Percentiles rank a stretch among this genome's conserved stretches.
These are phyloP conservation scores for Campopleginae sp. DNA, from an alignment of 2,888 invertebrate species.

Conservation along the genomic window DNA sequence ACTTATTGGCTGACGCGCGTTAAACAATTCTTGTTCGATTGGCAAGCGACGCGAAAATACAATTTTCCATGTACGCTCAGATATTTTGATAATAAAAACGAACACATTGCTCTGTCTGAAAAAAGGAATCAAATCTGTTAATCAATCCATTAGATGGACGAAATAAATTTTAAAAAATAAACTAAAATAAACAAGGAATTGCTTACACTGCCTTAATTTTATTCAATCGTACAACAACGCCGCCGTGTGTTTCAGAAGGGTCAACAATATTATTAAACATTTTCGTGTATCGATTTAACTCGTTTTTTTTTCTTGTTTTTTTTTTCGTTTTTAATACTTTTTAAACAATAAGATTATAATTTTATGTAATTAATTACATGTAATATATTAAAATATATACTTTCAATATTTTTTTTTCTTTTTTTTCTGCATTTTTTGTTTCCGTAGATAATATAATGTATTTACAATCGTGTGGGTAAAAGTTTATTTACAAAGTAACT, in stretches of 20 bases:
- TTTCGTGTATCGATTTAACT: slow-evolving; percentile 78
- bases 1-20: slow-evolving; percentile 43
- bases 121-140: neutral
- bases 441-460: slow-evolving; percentile 74
- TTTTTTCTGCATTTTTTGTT: slow-evolving; percentile 45
- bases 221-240: slow-evolving; percentile 83
- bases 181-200: slow-evolving; percentile 49
- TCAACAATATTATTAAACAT: slow-evolving; percentile 83
- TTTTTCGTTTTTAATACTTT: slow-evolving; percentile 66
- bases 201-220: slow-evolving; percentile 80
- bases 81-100: slow-evolving; percentile 70
- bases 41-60: slow-evolving; percentile 53
- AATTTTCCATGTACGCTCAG: slow-evolving; percentile 62
- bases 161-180: slow-evolving; percentile 26
- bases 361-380: slow-evolving; percentile 82
- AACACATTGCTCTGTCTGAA: slow-evolving; percentile 45
- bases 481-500: slow-evolving; percentile 81
- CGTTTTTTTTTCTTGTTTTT: neutral
- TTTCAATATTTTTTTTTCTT: slow-evolving; percentile 80
- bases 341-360: slow-evolving; percentile 83
- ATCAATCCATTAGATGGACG: slow-evolving; percentile 1
- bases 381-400: slow-evolving; percentile 84
- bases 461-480: slow-evolving; percentile 78
- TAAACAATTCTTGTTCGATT: slow-evolving; percentile 53
- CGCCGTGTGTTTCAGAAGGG: slow-evolving; percentile 77